Evolutionary conservation across 1,140 invertebrate genomes (phyloP), one percentile per base, ranked within the genome.

Genomic region (Hycleus cichorii): DNA sequence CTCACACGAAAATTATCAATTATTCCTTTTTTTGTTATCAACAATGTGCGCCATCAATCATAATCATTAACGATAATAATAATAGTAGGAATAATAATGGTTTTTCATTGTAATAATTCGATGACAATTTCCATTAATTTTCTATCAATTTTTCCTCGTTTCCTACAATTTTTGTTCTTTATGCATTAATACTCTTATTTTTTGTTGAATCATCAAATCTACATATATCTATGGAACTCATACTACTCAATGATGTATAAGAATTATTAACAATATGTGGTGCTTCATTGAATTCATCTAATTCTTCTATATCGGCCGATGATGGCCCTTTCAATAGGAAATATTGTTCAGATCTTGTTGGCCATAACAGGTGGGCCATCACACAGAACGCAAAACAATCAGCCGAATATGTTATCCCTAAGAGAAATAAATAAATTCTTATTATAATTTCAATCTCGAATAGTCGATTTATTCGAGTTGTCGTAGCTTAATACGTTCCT

Each of bases 371-470:
- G 74, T 96, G 93, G 0, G 93, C 86, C 88, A 97, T 92, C 4
- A 95, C 88, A 67, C 90, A 91, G 75, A 93, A 95, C 12, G 93
- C 93, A 62, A 97, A 81, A 74, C 93, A 94, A 71, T 97, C 93
- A 1, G 91, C 93, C 39, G 91, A 93, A 72, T 94, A 93, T 39
- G 91, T 93, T 63, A 97, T 95, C 69, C 91, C 94, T 94, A 61
- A 60, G 74, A 72, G 18, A 18, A 18, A 18, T 2, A 18, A 18
- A 18, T 18, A 18, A 18, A 18, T 18, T 18, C 18, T 18, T 18
- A 18, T 18, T 18, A 18, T 18, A 18, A 18, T 18, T 18, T 18
- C 1, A 18, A 18, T 18, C 18, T 18, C 18, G 12, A 12, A 12
- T 12, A 12, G 12, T 12, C 12, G 0, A 12, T 12, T 12, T 12